Conservation (phyloP, 2,113 vertebrate species). For the Progne subis region DNA sequence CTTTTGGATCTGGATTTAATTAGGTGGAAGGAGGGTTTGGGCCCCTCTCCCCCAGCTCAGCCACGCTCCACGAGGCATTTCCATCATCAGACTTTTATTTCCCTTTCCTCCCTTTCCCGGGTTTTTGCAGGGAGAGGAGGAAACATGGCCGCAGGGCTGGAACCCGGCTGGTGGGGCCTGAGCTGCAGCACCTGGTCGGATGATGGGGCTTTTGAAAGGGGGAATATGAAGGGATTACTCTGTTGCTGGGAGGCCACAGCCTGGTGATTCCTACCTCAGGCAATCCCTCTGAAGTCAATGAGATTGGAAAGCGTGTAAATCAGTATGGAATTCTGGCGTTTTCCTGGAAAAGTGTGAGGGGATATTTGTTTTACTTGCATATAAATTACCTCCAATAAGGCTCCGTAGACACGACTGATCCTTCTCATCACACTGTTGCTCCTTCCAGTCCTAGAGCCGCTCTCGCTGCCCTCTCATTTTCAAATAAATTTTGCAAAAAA, state of each 20-base stretch:
- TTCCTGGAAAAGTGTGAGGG: not conserved
- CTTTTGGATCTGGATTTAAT: not conserved
- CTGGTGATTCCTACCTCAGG: not conserved
- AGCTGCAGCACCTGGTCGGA: not conserved
- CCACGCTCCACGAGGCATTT: fast-evolving
- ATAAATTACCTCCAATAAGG: not conserved
- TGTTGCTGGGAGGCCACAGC: not conserved
- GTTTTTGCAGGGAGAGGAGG: not conserved
- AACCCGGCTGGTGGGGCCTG: fast-evolving
- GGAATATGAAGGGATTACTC: not conserved
- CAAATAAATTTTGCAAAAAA: not conserved
- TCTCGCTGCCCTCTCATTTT: not conserved
- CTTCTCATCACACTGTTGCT: not conserved
- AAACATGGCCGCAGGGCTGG: not conserved
- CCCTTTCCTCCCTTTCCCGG: not conserved
- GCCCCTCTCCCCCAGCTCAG: not conserved
- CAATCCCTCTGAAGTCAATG: slow-evolving; percentile 32
- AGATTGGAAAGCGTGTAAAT: slow-evolving; percentile 15
- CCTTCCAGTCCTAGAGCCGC: not conserved
- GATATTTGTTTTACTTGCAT: not conserved
- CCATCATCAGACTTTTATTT: not conserved
- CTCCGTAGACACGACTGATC: not conserved
- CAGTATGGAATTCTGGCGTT: not conserved
- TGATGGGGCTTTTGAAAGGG: not conserved
- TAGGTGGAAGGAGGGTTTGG: not conserved